Conservation (phyloP, 2,888 invertebrate genomes). For the Rhaphigaster nebulosa region DNA sequence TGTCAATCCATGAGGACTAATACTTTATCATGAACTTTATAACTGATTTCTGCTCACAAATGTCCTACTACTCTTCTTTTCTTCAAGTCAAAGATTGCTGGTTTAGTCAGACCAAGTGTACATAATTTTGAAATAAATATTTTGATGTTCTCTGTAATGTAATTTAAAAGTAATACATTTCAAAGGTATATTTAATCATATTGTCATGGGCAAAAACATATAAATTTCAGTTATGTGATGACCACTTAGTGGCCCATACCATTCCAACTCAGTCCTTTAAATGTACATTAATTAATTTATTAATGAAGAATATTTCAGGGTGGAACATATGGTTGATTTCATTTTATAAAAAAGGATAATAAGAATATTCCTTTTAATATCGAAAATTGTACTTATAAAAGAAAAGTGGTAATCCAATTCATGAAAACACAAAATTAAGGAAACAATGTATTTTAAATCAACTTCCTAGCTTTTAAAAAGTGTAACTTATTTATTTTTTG, state of each 20-base stretch:
- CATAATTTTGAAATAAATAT: neutral
- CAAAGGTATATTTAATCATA: neutral
- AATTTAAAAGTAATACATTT: neutral
- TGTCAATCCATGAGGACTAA: slow-evolving; percentile 24
- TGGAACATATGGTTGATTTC: neutral
- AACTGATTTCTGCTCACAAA: neutral
- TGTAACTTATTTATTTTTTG: neutral
- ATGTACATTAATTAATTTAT: neutral
- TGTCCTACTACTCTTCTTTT: neutral
- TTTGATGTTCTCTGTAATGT: too few relatives aligned
- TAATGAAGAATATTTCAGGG: neutral
- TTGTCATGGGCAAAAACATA: neutral
- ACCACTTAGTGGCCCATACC: neutral
- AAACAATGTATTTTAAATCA: slow-evolving; percentile 19
- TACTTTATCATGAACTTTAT: neutral
- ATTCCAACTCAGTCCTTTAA: neutral
- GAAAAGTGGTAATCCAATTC: neutral
- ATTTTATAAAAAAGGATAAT: neutral
- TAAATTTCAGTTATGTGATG: neutral
- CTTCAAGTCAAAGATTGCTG: neutral
- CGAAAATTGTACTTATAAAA: neutral
- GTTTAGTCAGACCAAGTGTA: neutral
- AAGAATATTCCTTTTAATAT: neutral
- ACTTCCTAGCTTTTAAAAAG: neutral
- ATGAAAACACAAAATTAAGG: slow-evolving; percentile 25